These are phyloP conservation scores for Anoplopoma fimbria DNA, from an alignment of 2,113 vertebrate species.

Conservation along the genomic window DNA sequence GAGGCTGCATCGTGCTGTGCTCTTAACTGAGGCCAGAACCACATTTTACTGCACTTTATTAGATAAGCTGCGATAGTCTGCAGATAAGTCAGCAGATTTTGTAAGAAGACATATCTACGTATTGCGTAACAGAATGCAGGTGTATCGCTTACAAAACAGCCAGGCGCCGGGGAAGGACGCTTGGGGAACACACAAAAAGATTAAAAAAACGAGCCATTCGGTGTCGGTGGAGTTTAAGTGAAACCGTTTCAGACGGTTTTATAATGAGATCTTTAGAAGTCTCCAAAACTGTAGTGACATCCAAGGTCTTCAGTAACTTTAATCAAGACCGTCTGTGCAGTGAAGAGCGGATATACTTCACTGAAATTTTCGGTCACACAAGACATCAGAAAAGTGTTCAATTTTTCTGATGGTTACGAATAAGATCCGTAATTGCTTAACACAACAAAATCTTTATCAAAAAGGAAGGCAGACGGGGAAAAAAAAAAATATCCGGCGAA, in stretches of 20 bases:
- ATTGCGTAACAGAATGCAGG: neutral
- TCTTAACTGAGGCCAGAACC: conserved; percentile 16
- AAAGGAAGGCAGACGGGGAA: neutral
- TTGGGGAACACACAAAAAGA: neutral
- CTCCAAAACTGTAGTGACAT: neutral
- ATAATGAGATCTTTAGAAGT: neutral
- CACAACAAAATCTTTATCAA: conserved; percentile 24
- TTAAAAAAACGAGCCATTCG: neutral
- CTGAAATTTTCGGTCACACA: neutral
- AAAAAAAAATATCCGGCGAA: neutral
- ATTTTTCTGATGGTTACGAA: neutral
- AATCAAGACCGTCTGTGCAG: conserved; percentile 1
- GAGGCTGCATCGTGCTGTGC: conserved; percentile 10
- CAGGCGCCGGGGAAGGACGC: neutral
- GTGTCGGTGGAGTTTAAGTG: neutral
- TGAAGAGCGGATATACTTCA: neutral
- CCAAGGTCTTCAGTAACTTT: conserved; percentile 1
- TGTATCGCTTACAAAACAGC: neutral
- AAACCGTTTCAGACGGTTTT: neutral
- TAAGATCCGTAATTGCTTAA: conserved; percentile 9
- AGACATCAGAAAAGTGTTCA: neutral
- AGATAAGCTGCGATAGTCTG: neutral
- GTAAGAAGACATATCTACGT: neutral
- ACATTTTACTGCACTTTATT: neutral
- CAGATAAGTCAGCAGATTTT: neutral